Base-by-base conservation (phyloP, 2,888 invertebrate species). In the Carcina quercana region DNA sequence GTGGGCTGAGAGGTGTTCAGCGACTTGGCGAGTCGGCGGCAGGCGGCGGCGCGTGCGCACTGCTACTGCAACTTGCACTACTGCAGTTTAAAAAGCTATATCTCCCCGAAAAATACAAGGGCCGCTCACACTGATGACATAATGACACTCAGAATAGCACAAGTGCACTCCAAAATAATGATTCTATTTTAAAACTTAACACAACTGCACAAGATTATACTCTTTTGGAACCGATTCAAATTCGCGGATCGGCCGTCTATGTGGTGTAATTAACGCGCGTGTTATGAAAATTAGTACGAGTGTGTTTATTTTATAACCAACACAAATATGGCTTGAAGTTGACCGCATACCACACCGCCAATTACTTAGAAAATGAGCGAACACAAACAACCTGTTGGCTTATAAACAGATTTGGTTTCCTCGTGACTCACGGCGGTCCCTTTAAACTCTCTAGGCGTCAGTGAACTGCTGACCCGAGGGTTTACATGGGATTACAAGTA, bases 391-490 rank as follows among this genome's bases (percentile, higher is more conserved):
- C 57, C 55, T 59, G 60, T 58, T 54, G 49, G 53, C 42, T 59
- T 67, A 65, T 55, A 61, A 64, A 64, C 53, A 62, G 58, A 61
- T 59, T 67, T 54, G 43, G 45, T 64, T 57, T 59, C 60, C 53
- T 54, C 35, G 46, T 76, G 73, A 78, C 56, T 78, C 73, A 76
- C 47, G 43, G 52, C 58, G 53, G 56, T 51, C 59, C 51, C 49
- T 69, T 59, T 20, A 20, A n/a, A 20, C 66, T 56, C 19, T 17
- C 8, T 13, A 49, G 48, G 58, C 57, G 53, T 53, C 54, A 49
- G 49, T 66, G 71, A 67, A 68, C 73, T 57, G 55, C 43, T 72
- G 78, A 79, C 75, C 78, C 66, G 64, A 42, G 48, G 48, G 52
- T 47, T 55, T 61, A 67, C 65, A 62, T 58, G 59, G 55, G 64